phyloP scores from a whole-genome alignment of 2,888 invertebrate species.

The Aphidoletes aphidimyza region DNA sequence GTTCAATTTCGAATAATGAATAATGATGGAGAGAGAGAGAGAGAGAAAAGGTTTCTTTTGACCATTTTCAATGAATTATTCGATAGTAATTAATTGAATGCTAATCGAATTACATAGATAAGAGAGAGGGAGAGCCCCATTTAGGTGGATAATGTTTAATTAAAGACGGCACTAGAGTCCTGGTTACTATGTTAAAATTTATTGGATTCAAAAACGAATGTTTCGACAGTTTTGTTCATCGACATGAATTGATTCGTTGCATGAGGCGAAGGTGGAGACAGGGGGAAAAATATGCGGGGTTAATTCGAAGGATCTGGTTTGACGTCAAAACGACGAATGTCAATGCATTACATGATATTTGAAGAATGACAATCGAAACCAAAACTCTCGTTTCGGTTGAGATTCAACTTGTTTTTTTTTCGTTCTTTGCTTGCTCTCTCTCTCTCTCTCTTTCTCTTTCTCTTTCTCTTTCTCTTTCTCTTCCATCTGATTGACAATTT shows the following conservation, averaged over 20 bases:
- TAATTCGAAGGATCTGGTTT: no score
- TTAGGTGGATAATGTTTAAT: neutral
- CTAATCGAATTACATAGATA: slow-evolving; percentile 18
- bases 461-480: neutral
- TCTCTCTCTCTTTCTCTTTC: no score
- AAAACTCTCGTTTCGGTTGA: neutral
- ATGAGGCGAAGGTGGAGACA: no score
- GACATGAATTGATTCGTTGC: no score
- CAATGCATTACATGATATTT: no score
- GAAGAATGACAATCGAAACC: neutral
- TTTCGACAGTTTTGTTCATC: no score
- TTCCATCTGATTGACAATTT: neutral
- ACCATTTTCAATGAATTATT: neutral
- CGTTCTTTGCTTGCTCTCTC: neutral
- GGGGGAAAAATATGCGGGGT: no score
- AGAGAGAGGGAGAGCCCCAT: neutral
- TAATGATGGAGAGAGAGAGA: neutral
- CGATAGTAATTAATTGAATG: neutral
- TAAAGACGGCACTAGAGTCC: neutral
- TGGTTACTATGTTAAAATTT: slow-evolving; percentile 5
- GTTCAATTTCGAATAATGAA: no score
- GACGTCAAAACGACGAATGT: no score
- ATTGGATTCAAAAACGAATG: neutral
- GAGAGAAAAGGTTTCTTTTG: neutral
- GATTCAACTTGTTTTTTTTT: neutral